phyloP scores from a whole-genome alignment of 2,888 invertebrate species.

The Boloria selene region DNA sequence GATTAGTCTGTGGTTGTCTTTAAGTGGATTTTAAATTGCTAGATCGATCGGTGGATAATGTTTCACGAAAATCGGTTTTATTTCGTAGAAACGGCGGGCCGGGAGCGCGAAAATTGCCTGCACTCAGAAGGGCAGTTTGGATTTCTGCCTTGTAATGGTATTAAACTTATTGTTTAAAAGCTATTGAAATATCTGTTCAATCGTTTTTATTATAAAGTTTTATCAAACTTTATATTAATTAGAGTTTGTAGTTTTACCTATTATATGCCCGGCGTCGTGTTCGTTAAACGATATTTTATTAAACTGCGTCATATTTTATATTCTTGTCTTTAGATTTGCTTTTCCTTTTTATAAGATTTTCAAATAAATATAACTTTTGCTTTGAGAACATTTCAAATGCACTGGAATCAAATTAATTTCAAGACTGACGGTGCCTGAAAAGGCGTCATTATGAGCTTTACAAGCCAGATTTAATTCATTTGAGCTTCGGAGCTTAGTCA shows the following conservation, averaged over 20 bases:
- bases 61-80: conserved; percentile 45
- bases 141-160: conserved; percentile 17
- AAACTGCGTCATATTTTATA: not conserved
- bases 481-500: conserved; percentile 34
- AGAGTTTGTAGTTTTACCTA: conserved; percentile 16
- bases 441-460: conserved; percentile 35
- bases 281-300: conserved; percentile 15
- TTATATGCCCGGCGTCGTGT: conserved; percentile 4
- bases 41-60: conserved; percentile 56
- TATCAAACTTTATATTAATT: conserved; percentile 15
- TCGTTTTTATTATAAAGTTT: conserved; percentile 24
- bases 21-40: conserved; percentile 80
- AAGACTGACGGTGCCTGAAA: conserved; percentile 31
- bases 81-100: conserved; percentile 26
- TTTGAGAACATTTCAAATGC: conserved; percentile 25
- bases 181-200: conserved; percentile 24
- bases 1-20: conserved; percentile 78
- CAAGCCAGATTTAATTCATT: conserved; percentile 35
- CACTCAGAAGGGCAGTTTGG: conserved; percentile 12
- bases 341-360: conserved; percentile 1
- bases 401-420: conserved; percentile 34
- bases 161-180: conserved; percentile 28
- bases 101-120: conserved; percentile 27
- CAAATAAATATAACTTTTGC: conserved; percentile 13
- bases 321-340: not conserved